phyloP scores from a whole-genome alignment of 1,140 invertebrate genomes.

The Drosophila fuyamai region DNA sequence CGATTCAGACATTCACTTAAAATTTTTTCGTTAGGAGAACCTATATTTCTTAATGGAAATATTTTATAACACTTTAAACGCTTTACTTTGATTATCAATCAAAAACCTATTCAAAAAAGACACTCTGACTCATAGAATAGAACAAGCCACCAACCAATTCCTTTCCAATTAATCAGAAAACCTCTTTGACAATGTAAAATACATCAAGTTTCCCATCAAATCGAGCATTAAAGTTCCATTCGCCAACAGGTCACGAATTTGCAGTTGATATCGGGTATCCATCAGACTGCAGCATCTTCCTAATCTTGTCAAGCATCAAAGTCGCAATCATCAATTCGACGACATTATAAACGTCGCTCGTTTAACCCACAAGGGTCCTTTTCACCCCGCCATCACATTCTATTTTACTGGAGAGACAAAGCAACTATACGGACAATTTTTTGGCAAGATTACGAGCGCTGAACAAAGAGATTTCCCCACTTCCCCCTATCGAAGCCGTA shows the following conservation, averaged over 20 bases:
- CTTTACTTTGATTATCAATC: background rate
- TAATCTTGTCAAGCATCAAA: constrained; percentile 57
- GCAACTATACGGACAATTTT: constrained; percentile 50
- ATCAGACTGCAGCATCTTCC: constrained; percentile 53
- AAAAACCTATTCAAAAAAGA: background rate
- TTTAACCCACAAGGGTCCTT: constrained; percentile 70
- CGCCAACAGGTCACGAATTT: constrained; percentile 49
- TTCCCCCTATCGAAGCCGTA: constrained; percentile 54
- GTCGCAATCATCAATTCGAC: constrained; percentile 54
- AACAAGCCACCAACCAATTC: background rate
- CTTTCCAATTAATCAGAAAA: constrained; percentile 3
- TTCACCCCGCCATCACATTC: constrained; percentile 1
- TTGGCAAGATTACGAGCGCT: constrained; percentile 63
- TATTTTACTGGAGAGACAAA: constrained; percentile 44
- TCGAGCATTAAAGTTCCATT: constrained; percentile 37
- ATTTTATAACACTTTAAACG: too few species aligned
- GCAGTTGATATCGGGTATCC: constrained; percentile 37
- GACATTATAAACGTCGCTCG: constrained; percentile 57
- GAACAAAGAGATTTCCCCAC: constrained; percentile 56
- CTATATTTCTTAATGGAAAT: too few species aligned
- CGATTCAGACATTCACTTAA: too few species aligned
- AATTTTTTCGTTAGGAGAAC: too few species aligned
- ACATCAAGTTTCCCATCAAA: constrained; percentile 24
- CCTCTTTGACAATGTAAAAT: constrained; percentile 8
- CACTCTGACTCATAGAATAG: constrained; percentile 17